phyloP scores from a whole-genome alignment of 1,140 invertebrate genomes.

The Cephus cinctus region DNA sequence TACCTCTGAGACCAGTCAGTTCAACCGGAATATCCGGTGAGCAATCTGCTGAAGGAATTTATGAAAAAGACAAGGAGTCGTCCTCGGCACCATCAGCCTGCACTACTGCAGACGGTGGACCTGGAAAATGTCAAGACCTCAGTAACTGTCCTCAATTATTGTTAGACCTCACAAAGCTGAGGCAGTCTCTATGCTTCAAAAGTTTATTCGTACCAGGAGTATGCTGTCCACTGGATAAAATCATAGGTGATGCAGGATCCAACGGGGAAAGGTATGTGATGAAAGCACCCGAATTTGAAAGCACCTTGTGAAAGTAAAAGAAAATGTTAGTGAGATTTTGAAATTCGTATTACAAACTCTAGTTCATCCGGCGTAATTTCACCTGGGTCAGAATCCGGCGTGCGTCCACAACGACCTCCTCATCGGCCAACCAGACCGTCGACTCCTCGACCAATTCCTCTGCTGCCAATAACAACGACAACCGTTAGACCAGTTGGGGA shows the following conservation, averaged over 20 bases:
- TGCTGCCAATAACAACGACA: conserved; percentile 32
- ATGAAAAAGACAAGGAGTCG: conserved; percentile 39
- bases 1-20: conserved; percentile 55
- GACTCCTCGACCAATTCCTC: conserved; percentile 48
- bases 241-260: no score
- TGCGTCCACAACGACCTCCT: conserved; percentile 27
- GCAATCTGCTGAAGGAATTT: conserved; percentile 34
- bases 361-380: conserved; percentile 5
- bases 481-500: neutral
- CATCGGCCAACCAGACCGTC: conserved; percentile 37
- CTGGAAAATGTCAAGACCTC: conserved; percentile 84
- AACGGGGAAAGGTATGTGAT: no score
- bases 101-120: conserved; percentile 75
- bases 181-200: conserved; percentile 89
- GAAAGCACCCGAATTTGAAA: no score
- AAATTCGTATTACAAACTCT: neutral
- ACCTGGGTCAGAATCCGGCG: conserved; percentile 11
- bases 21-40: conserved; percentile 24
- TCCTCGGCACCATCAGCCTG: conserved; percentile 56
- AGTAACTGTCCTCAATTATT: conserved; percentile 86
- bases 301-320: no score
- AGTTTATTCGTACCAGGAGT: conserved; percentile 88
- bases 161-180: conserved; percentile 75
- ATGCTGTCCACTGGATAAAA: conserved; percentile 72
- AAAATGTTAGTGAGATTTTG: neutral